Conservation (phyloP, 2,797 vertebrate genomes). For the Petrocephalus schoutedeni region DNA sequence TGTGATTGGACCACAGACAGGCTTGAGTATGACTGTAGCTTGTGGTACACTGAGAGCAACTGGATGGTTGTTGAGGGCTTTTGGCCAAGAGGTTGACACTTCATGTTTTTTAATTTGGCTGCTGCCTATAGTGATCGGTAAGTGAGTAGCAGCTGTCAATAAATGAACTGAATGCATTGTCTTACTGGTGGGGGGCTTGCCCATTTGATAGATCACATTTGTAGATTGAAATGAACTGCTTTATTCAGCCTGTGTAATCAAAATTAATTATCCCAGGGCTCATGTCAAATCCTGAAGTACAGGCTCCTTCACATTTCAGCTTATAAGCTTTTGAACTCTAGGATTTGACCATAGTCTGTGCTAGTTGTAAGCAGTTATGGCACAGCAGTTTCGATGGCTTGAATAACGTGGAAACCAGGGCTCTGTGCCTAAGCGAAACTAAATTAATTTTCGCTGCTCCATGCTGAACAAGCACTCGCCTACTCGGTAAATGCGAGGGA, state of each 20-base stretch:
- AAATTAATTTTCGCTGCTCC: conserved; percentile 11
- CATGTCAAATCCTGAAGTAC: neutral
- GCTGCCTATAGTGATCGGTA: neutral
- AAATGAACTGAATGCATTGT: neutral
- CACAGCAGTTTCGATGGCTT: neutral
- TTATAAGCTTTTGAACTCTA: neutral
- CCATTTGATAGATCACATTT: neutral
- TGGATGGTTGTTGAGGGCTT: neutral
- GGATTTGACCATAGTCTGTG: neutral
- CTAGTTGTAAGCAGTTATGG: neutral
- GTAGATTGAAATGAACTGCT: neutral
- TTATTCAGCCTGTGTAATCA: neutral
- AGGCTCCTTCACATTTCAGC: neutral
- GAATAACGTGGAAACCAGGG: conserved; percentile 5
- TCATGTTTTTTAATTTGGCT: neutral
- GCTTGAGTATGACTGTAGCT: neutral
- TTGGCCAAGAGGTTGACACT: neutral
- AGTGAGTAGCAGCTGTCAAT: neutral
- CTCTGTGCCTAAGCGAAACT: neutral
- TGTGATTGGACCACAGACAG: neutral
- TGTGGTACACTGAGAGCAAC: neutral
- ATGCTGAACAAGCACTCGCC: conserved; percentile 10
- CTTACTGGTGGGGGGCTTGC: neutral
- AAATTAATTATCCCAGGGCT: neutral
- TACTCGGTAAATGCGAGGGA: neutral